Evolutionary conservation across 2,113 vertebrate species (phyloP).

Genomic region (Dicaeum eximium): DNA sequence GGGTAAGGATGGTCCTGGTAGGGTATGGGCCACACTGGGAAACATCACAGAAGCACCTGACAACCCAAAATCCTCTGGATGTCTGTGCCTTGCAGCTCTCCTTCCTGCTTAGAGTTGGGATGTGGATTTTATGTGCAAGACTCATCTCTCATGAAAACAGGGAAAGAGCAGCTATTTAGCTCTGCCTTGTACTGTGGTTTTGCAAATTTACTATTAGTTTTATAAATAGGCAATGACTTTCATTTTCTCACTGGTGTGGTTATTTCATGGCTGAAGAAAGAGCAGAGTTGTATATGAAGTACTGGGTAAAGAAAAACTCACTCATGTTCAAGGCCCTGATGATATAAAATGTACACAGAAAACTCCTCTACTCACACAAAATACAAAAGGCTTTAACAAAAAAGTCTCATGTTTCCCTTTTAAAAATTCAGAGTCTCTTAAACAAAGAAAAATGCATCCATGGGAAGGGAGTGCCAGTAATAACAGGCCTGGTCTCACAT

Average conservation of each 20-base stretch:
- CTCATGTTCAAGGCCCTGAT: neutral
- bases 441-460: neutral
- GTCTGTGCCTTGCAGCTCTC: neutral
- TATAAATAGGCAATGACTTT: neutral
- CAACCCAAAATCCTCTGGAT: neutral
- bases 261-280: neutral
- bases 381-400: neutral
- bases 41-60: neutral
- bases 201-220: neutral
- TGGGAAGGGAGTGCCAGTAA: slow-evolving; percentile 11
- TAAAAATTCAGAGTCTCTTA: neutral
- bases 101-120: neutral
- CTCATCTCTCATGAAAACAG: neutral
- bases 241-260: neutral
- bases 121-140: neutral
- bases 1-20: neutral
- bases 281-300: neutral
- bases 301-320: neutral
- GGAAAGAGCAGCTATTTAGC: neutral
- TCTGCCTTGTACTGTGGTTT: neutral
- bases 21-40: neutral
- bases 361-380: neutral
- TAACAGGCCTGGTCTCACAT: neutral
- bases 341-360: neutral
- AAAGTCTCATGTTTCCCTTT: neutral